Percentiles rank a stretch among this genome's conserved stretches.
Conservation (phyloP, 92 coral and sea anemone species). For the Epizoanthus illoricatus region DNA sequence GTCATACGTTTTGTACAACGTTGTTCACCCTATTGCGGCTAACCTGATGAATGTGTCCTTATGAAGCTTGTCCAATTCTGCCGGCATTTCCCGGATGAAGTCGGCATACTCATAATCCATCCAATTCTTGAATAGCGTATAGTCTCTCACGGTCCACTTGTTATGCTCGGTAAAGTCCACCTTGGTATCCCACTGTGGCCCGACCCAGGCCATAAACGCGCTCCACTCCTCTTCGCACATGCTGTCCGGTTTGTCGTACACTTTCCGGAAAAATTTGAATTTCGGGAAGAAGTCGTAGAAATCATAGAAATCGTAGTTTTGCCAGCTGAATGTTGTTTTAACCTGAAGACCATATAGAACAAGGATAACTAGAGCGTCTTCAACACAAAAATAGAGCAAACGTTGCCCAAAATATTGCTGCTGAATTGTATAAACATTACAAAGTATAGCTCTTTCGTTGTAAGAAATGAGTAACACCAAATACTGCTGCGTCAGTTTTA, state of each 20-base stretch:
- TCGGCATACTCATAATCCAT: slow-evolving; percentile 45
- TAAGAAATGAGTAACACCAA: no score
- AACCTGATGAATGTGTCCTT: slow-evolving; percentile 60
- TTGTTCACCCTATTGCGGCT: background rate
- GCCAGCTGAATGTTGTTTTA: slow-evolving; percentile 45
- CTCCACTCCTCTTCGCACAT: slow-evolving; percentile 45
- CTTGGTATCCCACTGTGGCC: slow-evolving; percentile 43
- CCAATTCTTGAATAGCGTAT: slow-evolving; percentile 44
- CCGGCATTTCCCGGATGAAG: background rate
- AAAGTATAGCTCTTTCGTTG: no score
- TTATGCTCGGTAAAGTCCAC: slow-evolving; percentile 31
- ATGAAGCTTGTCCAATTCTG: background rate
- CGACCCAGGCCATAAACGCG: slow-evolving; percentile 52
- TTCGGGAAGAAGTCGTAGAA: slow-evolving; percentile 47
- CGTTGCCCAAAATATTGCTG: no score
- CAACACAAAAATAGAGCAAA: no score
- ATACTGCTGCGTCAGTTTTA: no score
- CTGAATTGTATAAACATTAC: no score
- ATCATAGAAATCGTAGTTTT: slow-evolving; percentile 49
- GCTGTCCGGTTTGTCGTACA: slow-evolving; percentile 39
- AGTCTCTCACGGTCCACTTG: slow-evolving; percentile 44
- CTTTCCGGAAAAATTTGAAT: slow-evolving; percentile 30
- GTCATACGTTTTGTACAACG: no score
- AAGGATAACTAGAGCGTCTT: background rate
- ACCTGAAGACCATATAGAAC: slow-evolving; percentile 1